Evolutionary conservation across 1,140 invertebrate species (phyloP), one percentile per base, ranked within the genome.

Genomic region (Drosophila athabasca): DNA sequence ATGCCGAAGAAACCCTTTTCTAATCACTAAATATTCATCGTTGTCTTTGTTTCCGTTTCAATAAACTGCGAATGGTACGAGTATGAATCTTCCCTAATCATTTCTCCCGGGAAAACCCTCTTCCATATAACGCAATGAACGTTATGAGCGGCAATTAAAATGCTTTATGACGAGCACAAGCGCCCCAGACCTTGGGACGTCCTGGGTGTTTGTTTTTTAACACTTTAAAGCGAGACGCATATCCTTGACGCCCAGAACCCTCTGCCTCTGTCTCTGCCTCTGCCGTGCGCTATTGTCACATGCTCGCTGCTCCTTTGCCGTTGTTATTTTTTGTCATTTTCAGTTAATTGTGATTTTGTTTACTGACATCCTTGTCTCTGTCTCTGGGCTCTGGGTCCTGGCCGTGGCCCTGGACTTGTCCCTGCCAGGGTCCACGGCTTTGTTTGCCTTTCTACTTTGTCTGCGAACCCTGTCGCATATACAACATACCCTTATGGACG

Each of bases 331-430:
- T 81, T 81, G 70, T 55, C 82, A 85, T 85, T 87, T 62, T 78
- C 83, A 82, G 83, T 87, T 87, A 87, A 87, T 87, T 87, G 83
- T 87, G 82, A 87, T 88, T 87, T 87, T 88, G 83, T 87, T 87
- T 87, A 88, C 78, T 66, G 78, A 48, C 74, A 64, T 61, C 65
- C 54, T 70, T 62, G 61, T 17, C 53, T 39, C 68, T 54, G 35
- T 39, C 35, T 39, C 35, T 39, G 35, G 46, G 45, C 17, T 26
- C 46, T 61, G 49, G 50, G 54, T 45, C 67, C 61, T 45, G 24
- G 43, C n/a, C 26, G 11, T 17, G 31, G 19, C 13, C 29, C 29
- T 19, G 17, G 11, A 31, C n/a, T 35, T 64, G 24, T 24, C 8
- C 50, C 9, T 59, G 45, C 39, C 61, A 45, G 50, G 62, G 45